Evolutionary conservation across 2,113 vertebrate genomes (phyloP).

Genomic region (Brachirus orientalis): DNA sequence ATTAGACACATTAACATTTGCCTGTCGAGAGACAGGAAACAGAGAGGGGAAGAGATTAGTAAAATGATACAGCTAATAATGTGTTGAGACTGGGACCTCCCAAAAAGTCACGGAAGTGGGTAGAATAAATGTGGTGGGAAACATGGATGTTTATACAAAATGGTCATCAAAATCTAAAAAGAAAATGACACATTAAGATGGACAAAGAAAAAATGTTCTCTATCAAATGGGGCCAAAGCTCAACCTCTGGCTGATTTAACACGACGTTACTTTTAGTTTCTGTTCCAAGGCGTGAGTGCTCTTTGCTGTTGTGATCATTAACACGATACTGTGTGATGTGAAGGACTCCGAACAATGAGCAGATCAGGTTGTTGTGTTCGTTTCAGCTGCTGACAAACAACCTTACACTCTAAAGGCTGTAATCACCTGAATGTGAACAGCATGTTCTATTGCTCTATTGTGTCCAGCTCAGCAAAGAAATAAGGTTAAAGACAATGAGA

Average conservation of each 20-base stretch:
- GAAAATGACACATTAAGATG: no score
- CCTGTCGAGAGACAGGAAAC: no score
- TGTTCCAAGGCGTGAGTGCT: slow-evolving; percentile 1
- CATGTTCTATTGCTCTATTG: slow-evolving; percentile 12
- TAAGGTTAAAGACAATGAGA: slow-evolving; percentile 33
- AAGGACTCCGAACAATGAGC: background rate
- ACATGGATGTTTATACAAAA: no score
- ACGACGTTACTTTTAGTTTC: slow-evolving; percentile 22
- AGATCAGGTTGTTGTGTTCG: slow-evolving; percentile 40
- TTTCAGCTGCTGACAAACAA: slow-evolving; percentile 15
- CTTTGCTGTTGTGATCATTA: slow-evolving; percentile 23
- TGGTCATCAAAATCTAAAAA: no score
- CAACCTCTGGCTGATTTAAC: background rate
- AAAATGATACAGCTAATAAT: no score
- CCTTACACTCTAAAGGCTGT: background rate
- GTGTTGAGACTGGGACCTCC: no score
- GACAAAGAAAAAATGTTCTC: no score
- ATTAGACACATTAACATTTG: no score
- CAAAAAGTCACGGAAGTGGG: no score
- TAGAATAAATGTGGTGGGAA: no score
- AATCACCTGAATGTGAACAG: slow-evolving; percentile 17
- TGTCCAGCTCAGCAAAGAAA: slow-evolving; percentile 19
- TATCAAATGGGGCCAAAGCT: background rate
- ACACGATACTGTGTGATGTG: slow-evolving; percentile 1
- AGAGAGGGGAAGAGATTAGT: no score